Evolutionary conservation across 2,888 invertebrate genomes (phyloP), one percentile per base, ranked within the genome.

Genomic region (Agrotis ipsilon): DNA sequence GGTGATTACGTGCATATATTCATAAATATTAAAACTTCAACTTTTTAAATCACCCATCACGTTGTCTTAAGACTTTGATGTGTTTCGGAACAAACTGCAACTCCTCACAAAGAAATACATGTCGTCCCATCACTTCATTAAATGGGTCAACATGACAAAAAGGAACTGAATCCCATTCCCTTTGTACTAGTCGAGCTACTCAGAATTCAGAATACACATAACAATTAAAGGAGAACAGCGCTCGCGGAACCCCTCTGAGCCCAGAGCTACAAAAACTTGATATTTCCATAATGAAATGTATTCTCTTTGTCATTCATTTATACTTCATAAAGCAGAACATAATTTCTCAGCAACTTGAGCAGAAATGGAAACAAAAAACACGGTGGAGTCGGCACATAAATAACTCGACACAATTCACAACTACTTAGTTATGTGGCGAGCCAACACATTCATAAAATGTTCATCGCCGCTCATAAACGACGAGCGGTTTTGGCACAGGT

Each of bases 221-320:
- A 81, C 61, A 62, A 81, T 81, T 72, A 68, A 62, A 78, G 54
- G 57, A 65, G 64, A 70, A 46, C 19, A 59, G 32, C 66, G n/a
- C 71, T 52, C 51, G 3, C 64, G 52, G 49, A n/a, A 48, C 55
- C 49, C 54, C 55, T 55, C n/a, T 32, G 55, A 55, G 32, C 70
- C 55, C 64, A 6, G 57, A 21, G 21, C 24, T 71, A 45, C 66
- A 81, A 65, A 60, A 68, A 80, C 67, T 62, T 68, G 21, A 64
- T 67, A 84, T 84, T 84, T 75, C 70, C 79, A 82, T 78, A 78
- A 78, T 72, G 70, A 83, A 81, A 84, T 78, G 58, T 82, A 78
- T 84, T 84, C 84, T 72, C 72, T 84, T 84, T 83, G 80, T 82
- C 71, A 80, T 83, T 83, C 80, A 82, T 82, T 71, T 80, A 74